Percentiles rank a stretch among this genome's conserved stretches.
Conservation (phyloP, 2,888 invertebrate genomes). For the Carterocephalus palaemon region DNA sequence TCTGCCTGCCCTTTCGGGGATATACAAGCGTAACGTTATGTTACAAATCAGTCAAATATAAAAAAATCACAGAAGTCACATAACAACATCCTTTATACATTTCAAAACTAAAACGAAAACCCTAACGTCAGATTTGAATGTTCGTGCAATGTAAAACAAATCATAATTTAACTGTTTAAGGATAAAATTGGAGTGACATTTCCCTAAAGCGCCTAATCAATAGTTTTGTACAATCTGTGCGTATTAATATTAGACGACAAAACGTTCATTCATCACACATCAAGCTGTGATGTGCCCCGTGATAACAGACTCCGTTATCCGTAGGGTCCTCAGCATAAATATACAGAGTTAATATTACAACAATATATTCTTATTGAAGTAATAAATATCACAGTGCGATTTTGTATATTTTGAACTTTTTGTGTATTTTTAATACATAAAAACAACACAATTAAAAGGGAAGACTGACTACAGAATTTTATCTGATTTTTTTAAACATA, state of each 20-base stretch:
- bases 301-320: constrained; percentile 48
- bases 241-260: constrained; percentile 72
- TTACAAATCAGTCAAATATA: no score
- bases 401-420: no score
- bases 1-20: no score
- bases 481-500: no score
- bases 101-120: constrained; percentile 4
- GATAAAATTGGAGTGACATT: neutral
- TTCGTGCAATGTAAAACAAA: neutral
- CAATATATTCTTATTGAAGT: no score
- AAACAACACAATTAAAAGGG: no score
- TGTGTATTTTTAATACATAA: no score
- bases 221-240: constrained; percentile 30
- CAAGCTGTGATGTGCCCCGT: constrained; percentile 53
- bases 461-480: no score
- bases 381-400: no score
- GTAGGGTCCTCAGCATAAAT: no score
- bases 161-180: neutral
- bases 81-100: constrained; percentile 10
- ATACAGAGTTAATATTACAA: constrained; percentile 44
- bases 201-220: neutral
- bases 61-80: no score
- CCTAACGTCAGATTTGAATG: neutral
- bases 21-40: no score
- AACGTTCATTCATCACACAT: constrained; percentile 74